These are phyloP conservation scores for Uropetala carovei DNA, from an alignment of 2,888 invertebrate genomes.

Conservation along the genomic window DNA sequence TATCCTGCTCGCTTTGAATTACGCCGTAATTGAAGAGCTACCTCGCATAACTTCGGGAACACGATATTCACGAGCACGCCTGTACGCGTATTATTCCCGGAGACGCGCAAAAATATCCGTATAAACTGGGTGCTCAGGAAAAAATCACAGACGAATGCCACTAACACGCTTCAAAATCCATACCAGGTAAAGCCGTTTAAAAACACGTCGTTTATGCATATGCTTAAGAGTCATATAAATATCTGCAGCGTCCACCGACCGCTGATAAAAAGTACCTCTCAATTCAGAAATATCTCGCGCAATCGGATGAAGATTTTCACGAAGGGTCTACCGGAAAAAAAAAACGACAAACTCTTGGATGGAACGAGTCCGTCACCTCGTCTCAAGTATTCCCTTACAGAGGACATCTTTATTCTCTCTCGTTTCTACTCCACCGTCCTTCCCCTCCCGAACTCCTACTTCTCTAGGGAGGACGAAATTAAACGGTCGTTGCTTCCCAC, in stretches of 20 bases:
- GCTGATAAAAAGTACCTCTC: not conserved
- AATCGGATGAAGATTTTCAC: not conserved
- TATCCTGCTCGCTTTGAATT: not conserved
- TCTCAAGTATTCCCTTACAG: not conserved
- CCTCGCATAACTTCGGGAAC: not conserved
- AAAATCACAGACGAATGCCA: no score
- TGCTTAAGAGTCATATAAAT: no score
- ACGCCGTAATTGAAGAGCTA: not conserved
- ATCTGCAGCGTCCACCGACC: not conserved
- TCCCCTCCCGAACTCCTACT: not conserved
- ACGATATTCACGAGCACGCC: not conserved
- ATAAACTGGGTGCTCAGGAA: not conserved
- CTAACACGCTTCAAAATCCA: no score
- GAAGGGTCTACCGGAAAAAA: not conserved
- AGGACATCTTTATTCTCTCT: not conserved
- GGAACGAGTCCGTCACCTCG: not conserved
- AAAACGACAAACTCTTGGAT: not conserved
- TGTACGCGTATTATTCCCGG: not conserved
- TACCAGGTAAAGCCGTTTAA: no score
- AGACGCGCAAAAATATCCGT: not conserved
- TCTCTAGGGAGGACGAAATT: not conserved
- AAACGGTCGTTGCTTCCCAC: not conserved
- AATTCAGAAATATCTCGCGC: not conserved
- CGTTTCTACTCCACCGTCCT: not conserved
- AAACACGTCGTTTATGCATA: no score